These are phyloP conservation scores for Arnoldichthys spilopterus DNA, from an alignment of 2,797 vertebrate species.

Conservation along the genomic window DNA sequence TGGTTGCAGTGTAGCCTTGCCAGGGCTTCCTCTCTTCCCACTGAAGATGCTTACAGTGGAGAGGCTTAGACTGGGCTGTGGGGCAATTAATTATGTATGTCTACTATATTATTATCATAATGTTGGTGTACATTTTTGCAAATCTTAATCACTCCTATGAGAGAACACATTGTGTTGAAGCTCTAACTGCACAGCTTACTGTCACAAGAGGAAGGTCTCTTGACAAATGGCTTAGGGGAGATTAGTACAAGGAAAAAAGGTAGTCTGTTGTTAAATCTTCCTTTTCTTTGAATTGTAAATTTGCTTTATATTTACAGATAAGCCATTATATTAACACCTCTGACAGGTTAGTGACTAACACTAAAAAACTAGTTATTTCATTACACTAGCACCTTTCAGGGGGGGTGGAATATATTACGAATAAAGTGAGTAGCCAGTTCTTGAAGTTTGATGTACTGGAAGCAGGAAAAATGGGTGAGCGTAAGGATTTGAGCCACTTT, in stretches of 20 bases:
- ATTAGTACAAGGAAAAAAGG: background rate
- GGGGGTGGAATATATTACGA: too few relatives aligned
- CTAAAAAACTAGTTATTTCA: too few relatives aligned
- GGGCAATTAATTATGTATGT: constrained; percentile 50
- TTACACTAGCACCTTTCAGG: too few relatives aligned
- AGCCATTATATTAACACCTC: too few relatives aligned
- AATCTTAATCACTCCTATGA: constrained; percentile 37
- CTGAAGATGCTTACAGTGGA: constrained; percentile 31
- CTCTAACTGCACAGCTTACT: constrained; percentile 25
- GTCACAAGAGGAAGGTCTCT: constrained; percentile 30
- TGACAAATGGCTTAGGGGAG: constrained; percentile 6
- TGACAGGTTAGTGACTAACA: too few relatives aligned
- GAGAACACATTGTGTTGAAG: constrained; percentile 33
- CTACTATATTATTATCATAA: constrained; percentile 50
- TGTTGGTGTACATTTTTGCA: constrained; percentile 44
- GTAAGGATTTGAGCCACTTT: too few relatives aligned
- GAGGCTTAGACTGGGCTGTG: constrained; percentile 43
- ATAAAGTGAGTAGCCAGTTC: too few relatives aligned
- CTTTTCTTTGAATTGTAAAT: background rate
- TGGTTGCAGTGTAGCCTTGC: constrained; percentile 56
- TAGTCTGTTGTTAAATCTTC: background rate
- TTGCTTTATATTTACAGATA: background rate
- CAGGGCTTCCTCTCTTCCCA: constrained; percentile 39
- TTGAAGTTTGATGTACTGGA: too few relatives aligned
- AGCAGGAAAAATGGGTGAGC: too few relatives aligned